These are phyloP conservation scores for Coremacera marginata DNA, from an alignment of 2,888 invertebrate species.

Conservation along the genomic window DNA sequence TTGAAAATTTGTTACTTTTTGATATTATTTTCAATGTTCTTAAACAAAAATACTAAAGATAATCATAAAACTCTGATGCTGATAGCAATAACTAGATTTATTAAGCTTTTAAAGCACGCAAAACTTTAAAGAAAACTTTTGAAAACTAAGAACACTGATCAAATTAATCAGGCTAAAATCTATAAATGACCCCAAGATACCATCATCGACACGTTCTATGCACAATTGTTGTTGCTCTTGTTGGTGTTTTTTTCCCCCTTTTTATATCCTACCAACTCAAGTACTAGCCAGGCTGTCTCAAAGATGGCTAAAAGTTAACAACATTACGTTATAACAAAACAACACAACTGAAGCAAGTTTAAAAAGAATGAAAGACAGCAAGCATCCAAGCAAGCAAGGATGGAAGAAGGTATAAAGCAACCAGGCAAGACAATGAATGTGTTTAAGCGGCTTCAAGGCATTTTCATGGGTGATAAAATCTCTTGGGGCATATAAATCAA, in stretches of 20 bases:
- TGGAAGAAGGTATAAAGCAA: not conserved
- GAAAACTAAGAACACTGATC: not conserved
- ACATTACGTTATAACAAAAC: not conserved
- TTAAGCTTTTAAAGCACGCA: not conserved
- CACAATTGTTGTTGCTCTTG: not conserved
- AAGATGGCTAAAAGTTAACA: conserved; percentile 2
- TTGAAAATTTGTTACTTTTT: too few species aligned
- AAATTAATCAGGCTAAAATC: conserved; percentile 17
- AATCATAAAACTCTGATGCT: too few species aligned
- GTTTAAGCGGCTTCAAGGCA: conserved; percentile 36
- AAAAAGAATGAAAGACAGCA: not conserved
- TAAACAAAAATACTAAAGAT: too few species aligned
- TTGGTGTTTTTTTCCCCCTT: not conserved
- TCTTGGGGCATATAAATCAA: conserved; percentile 53
- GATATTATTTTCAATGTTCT: too few species aligned
- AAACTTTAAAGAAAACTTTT: not conserved
- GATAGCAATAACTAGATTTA: too few species aligned
- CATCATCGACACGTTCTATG: conserved; percentile 1
- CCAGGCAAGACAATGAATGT: conserved; percentile 16
- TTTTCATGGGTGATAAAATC: conserved; percentile 53
- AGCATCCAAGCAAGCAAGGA: not conserved
- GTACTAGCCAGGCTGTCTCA: not conserved
- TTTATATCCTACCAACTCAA: not conserved
- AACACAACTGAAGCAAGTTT: not conserved
- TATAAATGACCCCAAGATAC: conserved; percentile 10